A percentile compares a stretch with the other conserved stretches of the same genome.
These are phyloP conservation scores for Mamestra brassicae DNA, from an alignment of 2,888 invertebrate genomes.

Conservation along the genomic window DNA sequence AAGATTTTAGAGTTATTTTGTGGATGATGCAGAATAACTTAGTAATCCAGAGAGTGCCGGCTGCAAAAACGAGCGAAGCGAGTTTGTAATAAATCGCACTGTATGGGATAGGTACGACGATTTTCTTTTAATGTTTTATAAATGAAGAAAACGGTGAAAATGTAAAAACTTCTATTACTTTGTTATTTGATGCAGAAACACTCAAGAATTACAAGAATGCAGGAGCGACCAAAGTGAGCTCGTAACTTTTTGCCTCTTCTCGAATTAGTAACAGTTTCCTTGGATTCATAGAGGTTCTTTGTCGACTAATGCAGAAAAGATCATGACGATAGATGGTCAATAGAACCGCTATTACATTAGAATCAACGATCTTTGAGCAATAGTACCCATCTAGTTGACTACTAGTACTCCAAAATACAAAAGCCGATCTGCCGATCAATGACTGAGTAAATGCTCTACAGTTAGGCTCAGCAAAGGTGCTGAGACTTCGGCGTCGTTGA, in stretches of 20 bases:
- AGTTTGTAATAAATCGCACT: too few species aligned
- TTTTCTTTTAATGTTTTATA: too few species aligned
- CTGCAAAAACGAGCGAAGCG: too few species aligned
- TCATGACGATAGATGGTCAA: not conserved
- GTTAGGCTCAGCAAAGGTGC: conserved; percentile 25
- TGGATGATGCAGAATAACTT: too few species aligned
- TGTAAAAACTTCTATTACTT: too few species aligned
- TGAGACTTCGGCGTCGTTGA: conserved; percentile 63
- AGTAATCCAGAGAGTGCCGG: too few species aligned
- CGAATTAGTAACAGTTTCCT: not conserved
- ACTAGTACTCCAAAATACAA: conserved; percentile 6
- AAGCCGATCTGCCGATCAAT: conserved; percentile 10
- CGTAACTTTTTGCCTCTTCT: not conserved
- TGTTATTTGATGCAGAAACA: too few species aligned
- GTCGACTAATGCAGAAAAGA: not conserved
- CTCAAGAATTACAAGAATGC: too few species aligned
- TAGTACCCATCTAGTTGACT: conserved; percentile 10
- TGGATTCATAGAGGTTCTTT: not conserved
- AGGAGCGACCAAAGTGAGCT: too few species aligned
- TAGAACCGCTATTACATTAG: not conserved
- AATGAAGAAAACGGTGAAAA: too few species aligned
- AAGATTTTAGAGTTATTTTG: too few species aligned
- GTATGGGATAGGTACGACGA: too few species aligned
- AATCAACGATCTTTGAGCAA: conserved; percentile 10
- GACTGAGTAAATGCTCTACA: conserved; percentile 47